Evolutionary conservation across 2,888 invertebrate species (phyloP).

Genomic region (Campaea margaritaria): DNA sequence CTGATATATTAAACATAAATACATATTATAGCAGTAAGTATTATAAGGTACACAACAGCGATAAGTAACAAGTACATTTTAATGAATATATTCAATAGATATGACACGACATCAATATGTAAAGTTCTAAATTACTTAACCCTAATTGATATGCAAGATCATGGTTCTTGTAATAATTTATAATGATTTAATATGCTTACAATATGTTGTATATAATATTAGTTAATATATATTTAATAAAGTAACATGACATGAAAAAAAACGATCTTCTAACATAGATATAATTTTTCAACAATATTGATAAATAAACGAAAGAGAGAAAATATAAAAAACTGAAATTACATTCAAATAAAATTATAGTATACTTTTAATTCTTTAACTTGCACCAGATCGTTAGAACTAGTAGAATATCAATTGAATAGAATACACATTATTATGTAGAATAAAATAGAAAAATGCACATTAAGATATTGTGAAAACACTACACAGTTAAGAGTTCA

Average conservation of each 20-base stretch:
- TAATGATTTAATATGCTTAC: background rate
- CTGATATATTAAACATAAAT: background rate
- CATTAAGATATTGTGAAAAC: constrained; percentile 27
- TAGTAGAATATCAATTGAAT: constrained; percentile 21
- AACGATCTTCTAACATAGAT: too few species aligned
- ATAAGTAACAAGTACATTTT: constrained; percentile 1
- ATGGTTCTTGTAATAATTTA: constrained; percentile 41
- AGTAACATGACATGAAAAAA: too few species aligned
- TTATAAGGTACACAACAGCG: background rate
- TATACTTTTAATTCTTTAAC: background rate
- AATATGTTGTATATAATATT: background rate
- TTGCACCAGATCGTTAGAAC: constrained; percentile 54
- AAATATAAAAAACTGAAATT: too few species aligned
- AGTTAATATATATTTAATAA: too few species aligned
- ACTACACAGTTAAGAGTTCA: constrained; percentile 53
- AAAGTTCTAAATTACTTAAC: constrained; percentile 43
- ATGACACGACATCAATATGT: constrained; percentile 53
- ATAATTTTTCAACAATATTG: too few species aligned
- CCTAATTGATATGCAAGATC: constrained; percentile 73
- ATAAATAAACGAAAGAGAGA: too few species aligned
- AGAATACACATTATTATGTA: constrained; percentile 24
- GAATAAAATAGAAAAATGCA: constrained; percentile 22
- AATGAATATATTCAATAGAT: background rate
- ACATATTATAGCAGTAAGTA: background rate
- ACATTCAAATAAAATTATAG: too few species aligned